Evolutionary conservation across 2,888 invertebrate species (phyloP), one percentile per base, ranked within the genome.

Genomic region (Geophilus truncorum): DNA sequence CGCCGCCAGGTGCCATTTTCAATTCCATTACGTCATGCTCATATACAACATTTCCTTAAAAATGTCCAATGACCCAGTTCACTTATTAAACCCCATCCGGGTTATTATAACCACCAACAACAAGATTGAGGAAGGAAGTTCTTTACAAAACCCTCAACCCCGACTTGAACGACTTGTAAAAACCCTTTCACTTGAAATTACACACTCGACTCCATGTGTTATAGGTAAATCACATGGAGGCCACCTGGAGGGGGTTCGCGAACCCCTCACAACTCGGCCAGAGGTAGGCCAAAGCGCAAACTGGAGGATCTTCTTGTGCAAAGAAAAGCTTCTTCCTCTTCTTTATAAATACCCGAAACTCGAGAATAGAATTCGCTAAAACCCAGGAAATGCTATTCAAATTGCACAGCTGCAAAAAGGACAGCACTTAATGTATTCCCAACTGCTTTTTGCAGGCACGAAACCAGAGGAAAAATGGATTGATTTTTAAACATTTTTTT

Each of bases 321-420:
- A 70, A 28, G 70, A 70, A 70, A 70, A 70, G 70, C 70, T 70
- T 70, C 70, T 70, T 70, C 70, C 70, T 70, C 70, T 70, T 70
- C 70, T 70, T 70, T 70, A 70, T 70, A 70, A 70, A 70, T 70
- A 25, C 25, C 70, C 4, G 70, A 70, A 70, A 70, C 28, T 70
- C 28, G 70, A 70, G 70, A 70, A 70, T 70, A 70, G 25, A 70
- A 28, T 51, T n/a, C 51, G 7, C n/a, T 70, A 70, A 25, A 3
- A 70, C 70, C 70, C 70, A 70, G 70, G 70, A 70, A 70, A 70
- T 70, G 70, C 70, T 12, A 70, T 70, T 70, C 70, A 70, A 70
- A 70, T 70, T 70, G 70, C 25, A 70, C 25, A 70, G 70, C 25
- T 25, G 70, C 28, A 70, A 70, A 70, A 70, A 70, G 70, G 70